Percentiles rank a stretch among this genome's conserved stretches.
Evolutionary conservation across 2,113 vertebrate species (phyloP).

Genomic region (Phalacrocorax aristotelis): DNA sequence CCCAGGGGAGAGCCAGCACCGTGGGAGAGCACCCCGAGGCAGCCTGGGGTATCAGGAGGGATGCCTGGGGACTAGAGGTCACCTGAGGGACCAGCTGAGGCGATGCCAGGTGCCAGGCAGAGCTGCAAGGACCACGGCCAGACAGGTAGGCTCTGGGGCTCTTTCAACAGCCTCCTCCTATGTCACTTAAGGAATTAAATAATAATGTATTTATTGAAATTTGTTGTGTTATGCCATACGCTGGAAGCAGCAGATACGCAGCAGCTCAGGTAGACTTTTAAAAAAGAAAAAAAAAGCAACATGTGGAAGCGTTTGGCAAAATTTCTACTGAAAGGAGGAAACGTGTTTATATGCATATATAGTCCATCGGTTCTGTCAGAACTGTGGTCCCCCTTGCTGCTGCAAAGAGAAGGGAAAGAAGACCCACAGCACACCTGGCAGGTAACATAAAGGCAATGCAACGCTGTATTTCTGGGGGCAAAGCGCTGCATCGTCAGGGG

Average conservation of each 20-base stretch:
- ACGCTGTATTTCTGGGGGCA: accelerated
- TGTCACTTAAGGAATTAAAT: not conserved
- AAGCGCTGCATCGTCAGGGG: accelerated
- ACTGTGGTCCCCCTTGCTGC: not conserved
- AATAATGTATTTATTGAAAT: not conserved
- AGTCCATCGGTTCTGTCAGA: not conserved
- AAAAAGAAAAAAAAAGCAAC: not conserved
- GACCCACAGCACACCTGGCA: too few relatives aligned
- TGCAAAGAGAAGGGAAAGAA: not conserved
- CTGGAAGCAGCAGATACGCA: not conserved
- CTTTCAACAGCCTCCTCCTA: not conserved
- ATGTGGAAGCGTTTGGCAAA: not conserved
- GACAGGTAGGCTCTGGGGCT: not conserved
- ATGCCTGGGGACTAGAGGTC: too few relatives aligned
- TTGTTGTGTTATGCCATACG: accelerated
- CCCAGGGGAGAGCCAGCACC: not conserved
- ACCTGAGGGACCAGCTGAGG: not conserved
- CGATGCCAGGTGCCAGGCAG: not conserved
- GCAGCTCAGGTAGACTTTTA: not conserved
- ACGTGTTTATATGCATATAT: not conserved
- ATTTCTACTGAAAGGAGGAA: not conserved
- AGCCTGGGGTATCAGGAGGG: not conserved
- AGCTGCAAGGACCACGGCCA: not conserved
- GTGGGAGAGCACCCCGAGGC: not conserved
- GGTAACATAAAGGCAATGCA: not conserved